Evolutionary conservation across 2,113 vertebrate species (phyloP).

Genomic region (Columba livia): DNA sequence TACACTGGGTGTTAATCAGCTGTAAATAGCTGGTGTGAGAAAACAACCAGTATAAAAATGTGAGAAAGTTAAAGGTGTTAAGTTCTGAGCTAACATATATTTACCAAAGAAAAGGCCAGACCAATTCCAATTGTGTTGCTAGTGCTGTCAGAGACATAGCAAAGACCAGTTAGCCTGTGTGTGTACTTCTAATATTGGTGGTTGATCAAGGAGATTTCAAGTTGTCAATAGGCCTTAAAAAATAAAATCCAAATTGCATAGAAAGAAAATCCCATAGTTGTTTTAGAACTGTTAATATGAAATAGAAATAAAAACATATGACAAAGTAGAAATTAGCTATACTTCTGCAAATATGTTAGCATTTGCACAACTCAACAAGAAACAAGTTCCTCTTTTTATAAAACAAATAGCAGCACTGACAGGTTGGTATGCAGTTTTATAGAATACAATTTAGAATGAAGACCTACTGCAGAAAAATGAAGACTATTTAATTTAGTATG

Average conservation of each 20-base stretch:
- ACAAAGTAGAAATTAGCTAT: not conserved
- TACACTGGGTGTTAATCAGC: not conserved
- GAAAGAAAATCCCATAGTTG: not conserved
- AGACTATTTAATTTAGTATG: not conserved
- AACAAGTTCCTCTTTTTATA: not conserved
- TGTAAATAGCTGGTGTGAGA: not conserved
- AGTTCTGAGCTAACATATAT: not conserved
- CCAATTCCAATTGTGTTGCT: not conserved
- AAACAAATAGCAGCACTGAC: not conserved
- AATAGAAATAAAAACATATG: not conserved
- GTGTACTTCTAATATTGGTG: not conserved
- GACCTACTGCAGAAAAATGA: not conserved
- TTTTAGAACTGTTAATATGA: not conserved
- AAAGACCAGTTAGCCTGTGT: not conserved
- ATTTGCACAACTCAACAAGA: not conserved
- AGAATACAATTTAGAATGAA: not conserved
- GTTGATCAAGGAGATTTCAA: not conserved
- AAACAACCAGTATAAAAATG: not conserved
- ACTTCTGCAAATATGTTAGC: not conserved
- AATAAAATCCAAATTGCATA: not conserved
- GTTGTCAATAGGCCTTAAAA: not conserved
- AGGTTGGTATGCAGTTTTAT: not conserved
- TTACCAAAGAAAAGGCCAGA: not conserved
- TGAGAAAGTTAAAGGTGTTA: not conserved
- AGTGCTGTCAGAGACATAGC: too few species aligned